A percentile compares a stretch with the other conserved stretches of the same genome.
Conservation (phyloP, 2,797 vertebrate genomes). For the Sebastes dallii region DNA sequence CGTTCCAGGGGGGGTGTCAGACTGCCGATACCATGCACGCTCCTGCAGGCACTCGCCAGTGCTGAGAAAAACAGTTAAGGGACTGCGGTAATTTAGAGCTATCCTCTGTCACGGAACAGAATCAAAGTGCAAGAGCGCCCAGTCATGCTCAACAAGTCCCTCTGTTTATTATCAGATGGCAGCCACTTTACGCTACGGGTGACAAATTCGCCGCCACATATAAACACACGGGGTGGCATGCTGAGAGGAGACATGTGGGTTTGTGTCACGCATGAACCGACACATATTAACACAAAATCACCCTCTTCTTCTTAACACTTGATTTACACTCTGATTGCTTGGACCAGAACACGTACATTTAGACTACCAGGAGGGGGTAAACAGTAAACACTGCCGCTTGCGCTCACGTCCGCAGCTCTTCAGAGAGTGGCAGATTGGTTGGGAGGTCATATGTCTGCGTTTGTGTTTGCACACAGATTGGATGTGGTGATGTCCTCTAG, state of each 20-base stretch:
- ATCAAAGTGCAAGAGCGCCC: constrained; percentile 57
- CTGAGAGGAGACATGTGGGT: constrained; percentile 14
- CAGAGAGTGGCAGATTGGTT: background rate
- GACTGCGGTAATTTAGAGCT: constrained; percentile 56
- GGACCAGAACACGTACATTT: background rate
- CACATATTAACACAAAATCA: background rate
- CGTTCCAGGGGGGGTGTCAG: constrained; percentile 13
- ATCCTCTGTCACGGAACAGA: constrained; percentile 55
- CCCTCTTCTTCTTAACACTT: background rate
- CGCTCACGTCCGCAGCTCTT: background rate
- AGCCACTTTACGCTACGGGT: constrained; percentile 40
- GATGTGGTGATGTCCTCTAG: background rate
- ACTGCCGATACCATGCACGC: background rate
- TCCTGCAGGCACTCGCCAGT: constrained; percentile 35
- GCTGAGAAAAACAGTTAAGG: constrained; percentile 15
- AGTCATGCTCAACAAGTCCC: constrained; percentile 74
- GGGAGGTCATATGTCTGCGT: background rate
- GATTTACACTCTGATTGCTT: background rate
- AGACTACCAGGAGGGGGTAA: background rate
- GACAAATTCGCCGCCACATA: constrained; percentile 31
- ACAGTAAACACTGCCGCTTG: background rate
- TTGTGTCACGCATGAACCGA: background rate
- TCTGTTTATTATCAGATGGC: constrained; percentile 74
- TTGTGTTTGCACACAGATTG: constrained; percentile 30
- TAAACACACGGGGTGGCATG: constrained; percentile 31